Evolutionary conservation across 2,888 invertebrate species (phyloP).

Genomic region (Lasioglossum morio): DNA sequence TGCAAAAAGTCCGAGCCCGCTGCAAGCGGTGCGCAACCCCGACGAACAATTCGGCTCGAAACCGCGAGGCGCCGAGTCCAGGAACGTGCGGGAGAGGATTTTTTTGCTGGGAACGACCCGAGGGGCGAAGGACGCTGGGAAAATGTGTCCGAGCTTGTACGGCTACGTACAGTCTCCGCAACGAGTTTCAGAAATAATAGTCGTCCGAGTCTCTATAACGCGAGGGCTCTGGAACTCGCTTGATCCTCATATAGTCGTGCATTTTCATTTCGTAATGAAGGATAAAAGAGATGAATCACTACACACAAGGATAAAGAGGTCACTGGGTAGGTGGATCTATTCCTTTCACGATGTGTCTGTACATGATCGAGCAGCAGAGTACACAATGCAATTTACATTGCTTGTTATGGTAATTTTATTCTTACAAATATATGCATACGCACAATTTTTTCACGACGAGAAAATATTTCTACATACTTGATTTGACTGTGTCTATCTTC

Average conservation of each 20-base stretch:
- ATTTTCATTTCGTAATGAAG: slow-evolving; percentile 5
- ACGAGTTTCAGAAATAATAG: slow-evolving; percentile 75
- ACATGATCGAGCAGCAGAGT: slow-evolving; percentile 2
- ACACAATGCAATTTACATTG: slow-evolving; percentile 2
- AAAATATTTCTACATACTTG: neutral
- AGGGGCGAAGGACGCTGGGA: slow-evolving; percentile 64
- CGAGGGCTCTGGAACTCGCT: neutral
- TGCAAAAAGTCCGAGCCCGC: slow-evolving; percentile 57
- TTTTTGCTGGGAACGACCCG: slow-evolving; percentile 29
- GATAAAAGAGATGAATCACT: slow-evolving; percentile 11
- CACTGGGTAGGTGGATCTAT: neutral
- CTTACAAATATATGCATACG: neutral
- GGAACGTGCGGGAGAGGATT: slow-evolving; percentile 55
- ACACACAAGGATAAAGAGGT: neutral
- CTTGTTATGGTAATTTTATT: neutral
- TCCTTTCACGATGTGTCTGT: slow-evolving; percentile 13
- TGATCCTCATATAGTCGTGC: neutral
- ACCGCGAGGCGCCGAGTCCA: slow-evolving; percentile 35
- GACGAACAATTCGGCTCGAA: slow-evolving; percentile 50
- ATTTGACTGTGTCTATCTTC: neutral
- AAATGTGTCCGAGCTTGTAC: slow-evolving; percentile 77
- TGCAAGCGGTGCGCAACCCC: slow-evolving; percentile 30
- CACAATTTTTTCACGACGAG: neutral
- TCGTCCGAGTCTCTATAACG: slow-evolving; percentile 22
- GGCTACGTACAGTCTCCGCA: slow-evolving; percentile 76